A percentile compares a stretch with the other conserved stretches of the same genome.
Evolutionary conservation across 92 coral and sea anemone genomes (phyloP).

Genomic region (Isaurus tuberculatus): DNA sequence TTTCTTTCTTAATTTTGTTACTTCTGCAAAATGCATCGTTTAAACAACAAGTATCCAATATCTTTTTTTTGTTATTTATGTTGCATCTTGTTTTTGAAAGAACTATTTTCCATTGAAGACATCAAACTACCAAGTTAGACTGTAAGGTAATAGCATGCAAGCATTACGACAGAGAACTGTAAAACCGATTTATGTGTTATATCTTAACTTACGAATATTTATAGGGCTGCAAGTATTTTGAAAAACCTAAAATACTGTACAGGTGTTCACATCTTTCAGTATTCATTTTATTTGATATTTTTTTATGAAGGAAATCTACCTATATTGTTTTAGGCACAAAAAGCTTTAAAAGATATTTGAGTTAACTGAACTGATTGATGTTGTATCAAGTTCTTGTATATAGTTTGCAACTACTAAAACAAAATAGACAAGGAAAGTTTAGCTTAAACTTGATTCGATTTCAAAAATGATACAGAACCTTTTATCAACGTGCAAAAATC

Average conservation of each 20-base stretch:
- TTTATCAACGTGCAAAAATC: neutral
- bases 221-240: neutral
- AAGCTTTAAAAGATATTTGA: too few relatives aligned
- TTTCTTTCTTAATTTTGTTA: neutral
- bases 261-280: neutral
- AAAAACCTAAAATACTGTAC: neutral
- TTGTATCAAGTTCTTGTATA: too few relatives aligned
- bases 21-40: neutral
- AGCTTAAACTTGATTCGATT: neutral
- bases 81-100: too few relatives aligned
- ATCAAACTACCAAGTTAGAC: too few relatives aligned
- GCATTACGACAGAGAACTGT: neutral
- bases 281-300: neutral
- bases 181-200: neutral
- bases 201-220: neutral
- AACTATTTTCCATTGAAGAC: too few relatives aligned
- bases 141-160: too few relatives aligned
- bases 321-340: too few relatives aligned
- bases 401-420: neutral
- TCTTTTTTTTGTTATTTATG: too few relatives aligned
- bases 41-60: too few relatives aligned
- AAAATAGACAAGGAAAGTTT: neutral
- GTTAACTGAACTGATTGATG: too few relatives aligned
- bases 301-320: too few relatives aligned
- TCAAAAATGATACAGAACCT: neutral